These are phyloP conservation scores for Mus minutoides DNA, from an alignment of 2,797 vertebrate genomes.

Conservation along the genomic window DNA sequence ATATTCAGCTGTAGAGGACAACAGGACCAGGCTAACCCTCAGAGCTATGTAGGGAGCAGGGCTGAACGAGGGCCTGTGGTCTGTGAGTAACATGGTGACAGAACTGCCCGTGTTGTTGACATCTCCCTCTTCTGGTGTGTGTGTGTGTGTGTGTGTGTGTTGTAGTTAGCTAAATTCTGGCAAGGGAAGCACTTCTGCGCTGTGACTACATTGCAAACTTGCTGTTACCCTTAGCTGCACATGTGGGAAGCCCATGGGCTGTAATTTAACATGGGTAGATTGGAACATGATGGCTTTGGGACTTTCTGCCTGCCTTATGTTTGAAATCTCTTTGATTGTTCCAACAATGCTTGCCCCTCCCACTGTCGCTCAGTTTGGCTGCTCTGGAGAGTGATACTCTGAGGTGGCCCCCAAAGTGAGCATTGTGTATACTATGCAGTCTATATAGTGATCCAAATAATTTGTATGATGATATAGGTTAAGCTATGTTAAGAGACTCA, in stretches of 20 bases:
- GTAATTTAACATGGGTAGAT: not conserved
- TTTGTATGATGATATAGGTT: not conserved
- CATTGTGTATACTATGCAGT: not conserved
- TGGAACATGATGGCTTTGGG: not conserved
- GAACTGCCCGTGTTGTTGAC: not conserved
- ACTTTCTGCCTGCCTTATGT: not conserved
- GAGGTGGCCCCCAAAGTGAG: not conserved
- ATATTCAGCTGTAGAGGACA: not conserved
- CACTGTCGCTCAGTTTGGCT: not conserved
- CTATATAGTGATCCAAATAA: not conserved
- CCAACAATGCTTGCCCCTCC: not conserved
- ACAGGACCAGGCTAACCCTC: not conserved
- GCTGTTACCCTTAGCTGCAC: not conserved
- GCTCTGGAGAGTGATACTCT: not conserved
- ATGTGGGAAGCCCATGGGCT: not conserved
- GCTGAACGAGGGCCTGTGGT: not conserved
- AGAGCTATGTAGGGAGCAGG: not conserved
- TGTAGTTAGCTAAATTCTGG: not conserved
- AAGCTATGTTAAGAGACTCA: not conserved
- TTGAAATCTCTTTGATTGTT: not conserved
- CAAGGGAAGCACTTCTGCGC: not conserved
- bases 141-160: not conserved
- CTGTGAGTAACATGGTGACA: not conserved
- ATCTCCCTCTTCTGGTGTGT: not conserved
- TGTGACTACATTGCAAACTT: not conserved